Conservation (phyloP, 2,113 vertebrate genomes). For the Mirounga angustirostris region DNA sequence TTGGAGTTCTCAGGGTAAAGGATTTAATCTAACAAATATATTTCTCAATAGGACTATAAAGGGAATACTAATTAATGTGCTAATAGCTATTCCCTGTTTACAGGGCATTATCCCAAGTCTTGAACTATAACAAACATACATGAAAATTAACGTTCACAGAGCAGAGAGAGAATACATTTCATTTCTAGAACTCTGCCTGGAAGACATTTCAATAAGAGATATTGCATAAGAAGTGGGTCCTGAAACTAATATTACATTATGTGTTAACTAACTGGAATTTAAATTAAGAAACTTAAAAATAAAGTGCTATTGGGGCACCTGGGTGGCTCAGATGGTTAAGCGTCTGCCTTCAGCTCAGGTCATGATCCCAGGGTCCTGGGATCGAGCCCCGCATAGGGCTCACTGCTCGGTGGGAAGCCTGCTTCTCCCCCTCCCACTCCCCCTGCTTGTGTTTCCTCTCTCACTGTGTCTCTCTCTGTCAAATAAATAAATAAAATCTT, state of each 20-base stretch:
- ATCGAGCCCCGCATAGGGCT: no score
- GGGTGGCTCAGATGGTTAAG: no score
- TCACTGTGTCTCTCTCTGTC: no score
- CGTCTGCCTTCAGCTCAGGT: no score
- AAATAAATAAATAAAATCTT: no score
- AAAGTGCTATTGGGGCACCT: not conserved
- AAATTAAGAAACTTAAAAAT: not conserved
- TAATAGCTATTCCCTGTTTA: slow-evolving; percentile 50
- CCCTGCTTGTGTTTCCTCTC: no score
- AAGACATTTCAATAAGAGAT: slow-evolving; percentile 40
- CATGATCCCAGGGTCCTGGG: no score
- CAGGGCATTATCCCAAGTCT: slow-evolving; percentile 37
- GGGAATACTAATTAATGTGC: slow-evolving; percentile 60
- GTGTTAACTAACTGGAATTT: not conserved
- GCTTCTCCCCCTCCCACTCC: no score
- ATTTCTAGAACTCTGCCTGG: not conserved
- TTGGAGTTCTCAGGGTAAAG: slow-evolving; percentile 6
- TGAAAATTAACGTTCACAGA: slow-evolving; percentile 52
- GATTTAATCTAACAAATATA: slow-evolving; percentile 63
- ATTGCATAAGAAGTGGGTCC: not conserved
- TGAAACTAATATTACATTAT: not conserved
- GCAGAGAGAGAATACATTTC: not conserved
- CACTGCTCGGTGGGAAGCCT: no score
- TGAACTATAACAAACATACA: slow-evolving; percentile 59
- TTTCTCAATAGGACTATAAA: slow-evolving; percentile 54